Evolutionary conservation across 2,797 vertebrate genomes (phyloP).

Genomic region (Syncerus caffer): DNA sequence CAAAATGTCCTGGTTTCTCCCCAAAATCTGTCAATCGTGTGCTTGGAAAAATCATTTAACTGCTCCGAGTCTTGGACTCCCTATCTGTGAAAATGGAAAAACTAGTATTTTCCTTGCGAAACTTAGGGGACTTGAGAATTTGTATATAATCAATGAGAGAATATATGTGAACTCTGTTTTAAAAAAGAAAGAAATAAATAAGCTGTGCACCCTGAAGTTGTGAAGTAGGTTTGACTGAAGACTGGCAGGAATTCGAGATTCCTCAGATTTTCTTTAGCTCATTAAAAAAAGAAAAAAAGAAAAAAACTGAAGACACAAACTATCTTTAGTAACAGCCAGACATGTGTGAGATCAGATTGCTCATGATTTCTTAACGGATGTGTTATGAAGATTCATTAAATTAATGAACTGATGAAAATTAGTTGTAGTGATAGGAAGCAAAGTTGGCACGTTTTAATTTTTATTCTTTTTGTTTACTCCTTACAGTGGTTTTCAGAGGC

Average conservation of each 20-base stretch:
- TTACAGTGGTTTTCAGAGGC: background rate
- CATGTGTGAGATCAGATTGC: slow-evolving; percentile 56
- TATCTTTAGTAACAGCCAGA: slow-evolving; percentile 51
- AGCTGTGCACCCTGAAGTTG: background rate
- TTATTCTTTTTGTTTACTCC: background rate
- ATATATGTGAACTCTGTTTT: background rate
- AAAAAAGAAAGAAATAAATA: background rate
- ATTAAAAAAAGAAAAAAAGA: background rate
- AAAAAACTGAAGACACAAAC: background rate
- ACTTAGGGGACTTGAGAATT: slow-evolving; percentile 33
- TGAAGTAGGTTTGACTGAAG: slow-evolving; percentile 18
- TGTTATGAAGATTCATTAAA: slow-evolving; percentile 48
- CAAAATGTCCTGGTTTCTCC: slow-evolving; percentile 28
- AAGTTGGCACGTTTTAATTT: slow-evolving; percentile 34
- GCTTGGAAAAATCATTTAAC: slow-evolving; percentile 36
- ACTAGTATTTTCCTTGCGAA: slow-evolving; percentile 53
- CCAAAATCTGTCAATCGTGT: slow-evolving; percentile 54
- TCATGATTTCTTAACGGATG: slow-evolving; percentile 35
- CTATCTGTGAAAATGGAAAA: slow-evolving; percentile 47
- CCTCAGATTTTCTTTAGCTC: slow-evolving; percentile 51
- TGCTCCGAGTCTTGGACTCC: background rate
- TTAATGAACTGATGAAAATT: slow-evolving; percentile 42
- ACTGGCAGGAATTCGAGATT: slow-evolving; percentile 38
- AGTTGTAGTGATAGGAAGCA: background rate
- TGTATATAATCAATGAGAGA: slow-evolving; percentile 50